Evolutionary conservation across 2,113 vertebrate genomes (phyloP).

Genomic region (Collichthys lucidus): DNA sequence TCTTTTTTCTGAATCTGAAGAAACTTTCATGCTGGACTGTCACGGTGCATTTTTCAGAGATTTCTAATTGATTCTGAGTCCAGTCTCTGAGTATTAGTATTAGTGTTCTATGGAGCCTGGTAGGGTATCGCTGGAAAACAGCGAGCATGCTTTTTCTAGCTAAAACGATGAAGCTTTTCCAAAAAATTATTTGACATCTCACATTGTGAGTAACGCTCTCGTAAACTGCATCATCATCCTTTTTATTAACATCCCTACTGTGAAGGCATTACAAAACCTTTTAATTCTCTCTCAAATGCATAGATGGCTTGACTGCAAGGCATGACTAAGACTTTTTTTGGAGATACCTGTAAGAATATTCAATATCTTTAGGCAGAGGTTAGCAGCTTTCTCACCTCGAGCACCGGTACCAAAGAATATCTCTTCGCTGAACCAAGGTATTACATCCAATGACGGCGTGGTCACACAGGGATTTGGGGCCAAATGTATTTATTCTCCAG

Average conservation of each 20-base stretch:
- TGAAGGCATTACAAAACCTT: not conserved
- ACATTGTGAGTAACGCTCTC: not conserved
- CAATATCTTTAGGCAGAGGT: not conserved
- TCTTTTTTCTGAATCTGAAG: not conserved
- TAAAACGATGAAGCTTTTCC: not conserved
- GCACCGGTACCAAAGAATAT: no score
- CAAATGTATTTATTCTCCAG: no score
- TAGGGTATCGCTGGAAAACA: not conserved
- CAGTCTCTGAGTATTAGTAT: not conserved
- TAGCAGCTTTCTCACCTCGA: not conserved
- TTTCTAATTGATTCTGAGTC: constrained; percentile 36
- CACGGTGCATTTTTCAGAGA: not conserved
- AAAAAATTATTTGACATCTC: not conserved
- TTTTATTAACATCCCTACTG: no score
- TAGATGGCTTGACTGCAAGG: not conserved
- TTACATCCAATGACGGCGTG: not conserved
- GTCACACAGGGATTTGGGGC: no score
- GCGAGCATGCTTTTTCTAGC: no score
- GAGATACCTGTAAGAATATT: not conserved
- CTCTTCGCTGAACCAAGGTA: not conserved
- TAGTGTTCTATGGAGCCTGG: not conserved
- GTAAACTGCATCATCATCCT: not conserved
- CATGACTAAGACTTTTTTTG: no score
- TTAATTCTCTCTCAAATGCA: not conserved
- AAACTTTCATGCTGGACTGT: not conserved